Percentiles rank a stretch among this genome's conserved stretches.
Evolutionary conservation across 2,113 vertebrate genomes (phyloP).

Genomic region (Ceyx cyanopectus): DNA sequence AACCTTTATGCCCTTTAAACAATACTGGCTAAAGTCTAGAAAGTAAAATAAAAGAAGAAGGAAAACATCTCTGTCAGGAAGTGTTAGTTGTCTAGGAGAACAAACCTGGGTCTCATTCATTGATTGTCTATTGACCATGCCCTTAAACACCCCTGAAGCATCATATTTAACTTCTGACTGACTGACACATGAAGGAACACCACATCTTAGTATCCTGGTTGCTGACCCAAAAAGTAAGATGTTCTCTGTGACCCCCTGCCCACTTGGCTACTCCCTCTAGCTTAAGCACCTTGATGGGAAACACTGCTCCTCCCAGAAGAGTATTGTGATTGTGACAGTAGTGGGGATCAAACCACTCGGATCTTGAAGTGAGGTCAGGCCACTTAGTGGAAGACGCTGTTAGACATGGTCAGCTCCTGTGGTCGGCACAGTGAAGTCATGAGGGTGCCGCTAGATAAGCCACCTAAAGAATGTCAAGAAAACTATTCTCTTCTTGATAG

Average conservation of each 20-base stretch:
- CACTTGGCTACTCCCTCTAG: not conserved
- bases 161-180: not conserved
- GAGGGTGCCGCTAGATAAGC: conserved; percentile 52
- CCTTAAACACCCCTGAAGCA: not conserved
- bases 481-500: conserved; percentile 34
- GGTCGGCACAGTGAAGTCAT: not conserved
- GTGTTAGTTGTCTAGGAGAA: not conserved
- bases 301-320: not conserved
- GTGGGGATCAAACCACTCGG: not conserved
- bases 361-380: not conserved
- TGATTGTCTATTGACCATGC: not conserved
- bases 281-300: not conserved
- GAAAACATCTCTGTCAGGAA: not conserved
- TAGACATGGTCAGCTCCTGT: conserved; percentile 16
- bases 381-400: conserved; percentile 15
- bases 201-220: not conserved
- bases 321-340: accelerated
- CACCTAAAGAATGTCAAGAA: conserved; percentile 68
- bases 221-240: not conserved
- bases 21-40: not conserved
- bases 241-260: not conserved
- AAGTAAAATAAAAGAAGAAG: not conserved
- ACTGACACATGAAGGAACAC: not conserved
- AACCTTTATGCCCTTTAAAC: conserved; percentile 11
- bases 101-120: not conserved